A percentile compares a stretch with the other conserved stretches of the same genome.
These are phyloP conservation scores for Neopelma chrysocephalum DNA, from an alignment of 2,797 vertebrate genomes.

Conservation along the genomic window DNA sequence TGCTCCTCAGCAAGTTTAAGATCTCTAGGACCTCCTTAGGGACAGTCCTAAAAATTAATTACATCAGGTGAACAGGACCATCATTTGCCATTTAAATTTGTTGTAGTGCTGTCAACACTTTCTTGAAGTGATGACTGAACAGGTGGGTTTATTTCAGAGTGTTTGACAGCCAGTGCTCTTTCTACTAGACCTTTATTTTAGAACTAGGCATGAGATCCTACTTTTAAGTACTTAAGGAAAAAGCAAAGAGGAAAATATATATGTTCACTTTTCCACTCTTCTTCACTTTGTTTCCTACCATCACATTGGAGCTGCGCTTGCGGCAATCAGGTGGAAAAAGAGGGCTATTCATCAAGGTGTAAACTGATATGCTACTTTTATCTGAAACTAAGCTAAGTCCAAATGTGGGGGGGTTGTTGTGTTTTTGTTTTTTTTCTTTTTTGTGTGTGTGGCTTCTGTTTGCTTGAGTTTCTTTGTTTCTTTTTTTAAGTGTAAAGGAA, in stretches of 20 bases:
- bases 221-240: neutral
- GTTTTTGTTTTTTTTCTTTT: neutral
- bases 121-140: neutral
- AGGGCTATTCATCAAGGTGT: neutral
- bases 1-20: neutral
- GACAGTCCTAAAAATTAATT: neutral
- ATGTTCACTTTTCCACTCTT: neutral
- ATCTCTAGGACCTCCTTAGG: neutral
- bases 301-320: neutral
- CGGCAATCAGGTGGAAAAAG: neutral
- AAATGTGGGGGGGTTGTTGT: neutral
- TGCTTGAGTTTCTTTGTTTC: neutral
- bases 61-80: neutral
- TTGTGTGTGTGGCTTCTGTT: neutral
- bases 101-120: neutral
- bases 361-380: neutral
- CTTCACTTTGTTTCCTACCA: neutral
- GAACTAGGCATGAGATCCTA: neutral
- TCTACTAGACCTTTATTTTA: neutral
- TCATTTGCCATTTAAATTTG: neutral
- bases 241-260: neutral
- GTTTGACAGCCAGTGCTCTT: neutral
- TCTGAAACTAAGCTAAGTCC: neutral
- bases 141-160: constrained; percentile 4
- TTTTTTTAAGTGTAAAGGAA: neutral